A percentile compares a stretch with the other conserved stretches of the same genome.
phyloP scores from a whole-genome alignment of 2,888 invertebrate species.

The Lobophora halterata region DNA sequence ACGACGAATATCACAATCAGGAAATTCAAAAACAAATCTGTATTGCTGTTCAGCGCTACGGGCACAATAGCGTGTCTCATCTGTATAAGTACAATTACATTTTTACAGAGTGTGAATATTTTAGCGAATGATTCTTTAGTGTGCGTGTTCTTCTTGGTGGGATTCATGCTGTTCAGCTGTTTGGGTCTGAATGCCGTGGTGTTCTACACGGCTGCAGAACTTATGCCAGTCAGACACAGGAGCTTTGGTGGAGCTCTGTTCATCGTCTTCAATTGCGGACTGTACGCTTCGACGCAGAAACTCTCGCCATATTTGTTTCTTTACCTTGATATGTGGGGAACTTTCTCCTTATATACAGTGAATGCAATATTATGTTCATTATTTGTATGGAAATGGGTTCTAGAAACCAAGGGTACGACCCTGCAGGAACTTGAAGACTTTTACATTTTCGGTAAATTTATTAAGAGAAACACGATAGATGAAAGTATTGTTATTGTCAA shows the following conservation, averaged over 20 bases:
- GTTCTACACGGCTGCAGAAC: constrained; percentile 23
- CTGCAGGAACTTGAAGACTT: constrained; percentile 28
- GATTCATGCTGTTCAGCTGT: constrained; percentile 17
- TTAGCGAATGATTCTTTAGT: constrained; percentile 21
- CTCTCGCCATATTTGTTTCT: constrained; percentile 26
- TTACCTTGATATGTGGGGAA: constrained; percentile 23
- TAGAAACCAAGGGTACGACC: constrained; percentile 29
- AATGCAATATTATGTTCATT: constrained; percentile 23
- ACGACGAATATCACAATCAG: constrained; percentile 15
- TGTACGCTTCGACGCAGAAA: constrained; percentile 24
- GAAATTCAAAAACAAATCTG: constrained; percentile 21
- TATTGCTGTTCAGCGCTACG: constrained; percentile 17
- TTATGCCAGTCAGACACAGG: constrained; percentile 31
- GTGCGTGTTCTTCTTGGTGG: constrained; percentile 23
- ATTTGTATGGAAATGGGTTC: constrained; percentile 27
- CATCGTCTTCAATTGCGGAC: constrained; percentile 23
- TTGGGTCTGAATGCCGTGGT: constrained; percentile 23
- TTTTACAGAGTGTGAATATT: constrained; percentile 17
- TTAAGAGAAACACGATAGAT: no score
- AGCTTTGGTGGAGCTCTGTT: constrained; percentile 26
- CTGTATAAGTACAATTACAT: constrained; percentile 13
- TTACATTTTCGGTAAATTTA: constrained; percentile 22
- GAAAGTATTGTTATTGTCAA: no score
- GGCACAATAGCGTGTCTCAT: constrained; percentile 18
- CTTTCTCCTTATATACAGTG: constrained; percentile 24